These are phyloP conservation scores for Cosmia trapezina DNA, from an alignment of 2,888 invertebrate genomes.

Conservation along the genomic window DNA sequence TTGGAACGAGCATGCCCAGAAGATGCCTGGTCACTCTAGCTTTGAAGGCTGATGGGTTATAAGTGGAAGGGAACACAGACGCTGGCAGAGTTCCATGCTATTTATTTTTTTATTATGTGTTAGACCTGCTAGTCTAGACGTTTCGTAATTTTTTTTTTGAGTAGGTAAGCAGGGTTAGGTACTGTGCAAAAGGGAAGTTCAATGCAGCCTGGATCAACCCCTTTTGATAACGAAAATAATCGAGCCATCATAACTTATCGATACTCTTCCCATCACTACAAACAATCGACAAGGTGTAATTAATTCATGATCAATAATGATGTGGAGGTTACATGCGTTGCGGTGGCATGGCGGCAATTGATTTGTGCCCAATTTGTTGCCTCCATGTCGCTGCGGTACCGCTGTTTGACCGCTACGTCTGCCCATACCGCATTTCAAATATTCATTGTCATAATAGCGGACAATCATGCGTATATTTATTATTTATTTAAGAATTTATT, in stretches of 20 bases:
- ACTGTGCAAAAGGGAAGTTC: not conserved
- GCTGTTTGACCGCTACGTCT: constrained; percentile 71
- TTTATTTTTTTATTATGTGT: too few relatives aligned
- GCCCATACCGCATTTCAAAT: constrained; percentile 68
- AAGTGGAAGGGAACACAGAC: too few relatives aligned
- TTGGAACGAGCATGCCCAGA: too few relatives aligned
- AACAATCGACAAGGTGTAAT: constrained; percentile 84
- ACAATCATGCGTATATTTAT: constrained; percentile 44
- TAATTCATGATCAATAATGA: constrained; percentile 88
- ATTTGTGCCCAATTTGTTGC: constrained; percentile 85
- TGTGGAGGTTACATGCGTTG: constrained; percentile 71
- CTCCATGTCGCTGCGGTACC: constrained; percentile 71
- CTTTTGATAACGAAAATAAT: not conserved
- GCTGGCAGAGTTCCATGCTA: too few relatives aligned
- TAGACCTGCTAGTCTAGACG: not conserved
- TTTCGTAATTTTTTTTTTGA: not conserved
- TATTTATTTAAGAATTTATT: constrained; percentile 42
- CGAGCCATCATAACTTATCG: constrained; percentile 23
- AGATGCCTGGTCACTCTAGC: too few relatives aligned
- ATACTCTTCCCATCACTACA: constrained; percentile 66
- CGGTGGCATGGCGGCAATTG: constrained; percentile 75
- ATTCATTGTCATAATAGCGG: constrained; percentile 66
- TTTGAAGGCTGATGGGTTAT: too few relatives aligned
- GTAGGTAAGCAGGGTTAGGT: not conserved
- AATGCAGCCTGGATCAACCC: not conserved